A percentile compares a stretch with the other conserved stretches of the same genome.
Evolutionary conservation across 2,888 invertebrate genomes (phyloP).

Genomic region (Rhabditoides inermis): DNA sequence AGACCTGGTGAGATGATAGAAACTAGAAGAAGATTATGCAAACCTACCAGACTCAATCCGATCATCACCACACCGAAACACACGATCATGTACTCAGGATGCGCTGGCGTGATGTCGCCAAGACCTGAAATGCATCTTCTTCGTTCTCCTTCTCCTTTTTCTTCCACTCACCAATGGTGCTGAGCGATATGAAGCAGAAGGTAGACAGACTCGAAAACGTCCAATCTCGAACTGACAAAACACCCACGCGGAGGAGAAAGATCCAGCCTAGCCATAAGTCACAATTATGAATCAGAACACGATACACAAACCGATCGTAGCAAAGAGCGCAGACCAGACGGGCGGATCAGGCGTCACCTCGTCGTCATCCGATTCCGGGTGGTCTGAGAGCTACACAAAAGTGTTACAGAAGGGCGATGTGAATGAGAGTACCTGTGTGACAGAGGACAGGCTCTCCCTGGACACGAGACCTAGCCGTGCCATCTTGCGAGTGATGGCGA

Average conservation of each 20-base stretch:
- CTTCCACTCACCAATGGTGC: constrained; percentile 33
- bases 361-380: constrained; percentile 5
- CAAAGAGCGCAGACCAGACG: constrained; percentile 30
- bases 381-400: background rate
- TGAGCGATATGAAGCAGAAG: constrained; percentile 51
- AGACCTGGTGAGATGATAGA: constrained; percentile 16
- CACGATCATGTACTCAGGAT: constrained; percentile 56
- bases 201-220: constrained; percentile 47
- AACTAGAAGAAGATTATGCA: background rate
- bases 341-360: constrained; percentile 33
- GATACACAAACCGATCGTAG: constrained; percentile 1
- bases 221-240: constrained; percentile 60
- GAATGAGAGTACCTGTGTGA: background rate
- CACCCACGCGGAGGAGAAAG: constrained; percentile 77
- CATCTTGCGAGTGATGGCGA: background rate
- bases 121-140: constrained; percentile 48
- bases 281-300: background rate
- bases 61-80: constrained; percentile 21
- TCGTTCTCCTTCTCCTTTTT: background rate
- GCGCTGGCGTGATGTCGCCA: constrained; percentile 56
- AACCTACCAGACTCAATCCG: background rate
- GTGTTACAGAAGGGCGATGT: background rate
- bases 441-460: background rate
- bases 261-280: constrained; percentile 62
- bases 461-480: background rate